Percentiles rank a stretch among this genome's conserved stretches.
Evolutionary conservation across 2,113 vertebrate genomes (phyloP).

Genomic region (Crotalus helleri): DNA sequence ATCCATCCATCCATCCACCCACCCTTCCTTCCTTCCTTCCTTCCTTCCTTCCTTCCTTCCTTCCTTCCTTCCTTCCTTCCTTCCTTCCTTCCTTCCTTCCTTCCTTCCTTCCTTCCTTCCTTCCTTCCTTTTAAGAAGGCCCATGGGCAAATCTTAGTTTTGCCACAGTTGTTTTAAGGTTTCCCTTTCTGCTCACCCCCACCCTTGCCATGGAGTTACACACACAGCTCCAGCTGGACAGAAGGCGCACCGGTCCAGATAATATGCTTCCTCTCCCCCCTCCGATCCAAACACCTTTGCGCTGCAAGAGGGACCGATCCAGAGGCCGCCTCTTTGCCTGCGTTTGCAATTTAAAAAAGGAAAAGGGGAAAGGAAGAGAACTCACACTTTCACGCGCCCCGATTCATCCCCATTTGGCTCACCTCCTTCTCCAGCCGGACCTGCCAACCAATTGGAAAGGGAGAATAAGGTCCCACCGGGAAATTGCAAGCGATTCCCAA

Average conservation of each 20-base stretch:
- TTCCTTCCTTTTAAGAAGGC: too few relatives aligned
- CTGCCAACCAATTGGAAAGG: conserved; percentile 53
- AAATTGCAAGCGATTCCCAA: conserved; percentile 17
- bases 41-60: too few relatives aligned
- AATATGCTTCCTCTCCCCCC: not conserved
- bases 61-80: too few relatives aligned
- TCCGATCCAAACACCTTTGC: not conserved
- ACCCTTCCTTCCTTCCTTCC: too few relatives aligned
- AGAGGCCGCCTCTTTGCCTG: not conserved
- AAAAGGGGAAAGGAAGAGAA: not conserved
- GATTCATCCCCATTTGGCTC: conserved; percentile 50
- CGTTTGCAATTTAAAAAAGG: not conserved
- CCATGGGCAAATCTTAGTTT: too few relatives aligned
- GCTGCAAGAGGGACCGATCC: not conserved
- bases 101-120: too few relatives aligned
- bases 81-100: too few relatives aligned
- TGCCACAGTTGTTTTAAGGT: too few relatives aligned
- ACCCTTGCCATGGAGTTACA: too few relatives aligned
- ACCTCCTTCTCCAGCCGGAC: conserved; percentile 67
- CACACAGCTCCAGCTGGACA: not conserved
- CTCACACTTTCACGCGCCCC: not conserved
- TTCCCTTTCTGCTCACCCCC: too few relatives aligned
- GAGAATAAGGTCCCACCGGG: conserved; percentile 56
- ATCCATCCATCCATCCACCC: too few relatives aligned
- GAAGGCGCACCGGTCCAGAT: not conserved